These are phyloP conservation scores for Pelecanoides urinatrix DNA, from an alignment of 2,113 vertebrate species.

Conservation along the genomic window DNA sequence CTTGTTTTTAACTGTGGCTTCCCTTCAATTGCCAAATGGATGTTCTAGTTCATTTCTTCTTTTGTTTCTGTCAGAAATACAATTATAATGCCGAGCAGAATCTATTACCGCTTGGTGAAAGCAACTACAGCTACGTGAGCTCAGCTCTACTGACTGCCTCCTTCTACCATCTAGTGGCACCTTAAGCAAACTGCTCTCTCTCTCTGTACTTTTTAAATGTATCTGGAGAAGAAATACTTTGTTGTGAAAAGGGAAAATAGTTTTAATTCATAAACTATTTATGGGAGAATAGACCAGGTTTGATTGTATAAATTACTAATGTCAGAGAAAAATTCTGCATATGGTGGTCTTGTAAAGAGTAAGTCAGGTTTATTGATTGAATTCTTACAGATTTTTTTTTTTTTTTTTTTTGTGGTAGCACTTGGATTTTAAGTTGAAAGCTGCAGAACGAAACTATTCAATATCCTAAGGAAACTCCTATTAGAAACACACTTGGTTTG, in stretches of 20 bases:
- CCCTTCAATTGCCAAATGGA: background rate
- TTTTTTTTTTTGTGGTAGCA: background rate
- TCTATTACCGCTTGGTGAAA: background rate
- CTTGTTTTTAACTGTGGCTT: background rate
- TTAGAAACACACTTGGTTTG: background rate
- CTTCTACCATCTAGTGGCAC: slow-evolving; percentile 67
- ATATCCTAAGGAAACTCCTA: background rate
- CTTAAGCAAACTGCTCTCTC: background rate
- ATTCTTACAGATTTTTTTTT: background rate
- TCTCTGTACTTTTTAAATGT: background rate
- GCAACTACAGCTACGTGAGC: background rate
- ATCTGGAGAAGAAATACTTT: background rate
- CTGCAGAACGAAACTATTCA: background rate
- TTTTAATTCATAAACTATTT: background rate
- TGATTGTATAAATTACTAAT: background rate
- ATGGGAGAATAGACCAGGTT: background rate
- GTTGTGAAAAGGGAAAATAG: background rate
- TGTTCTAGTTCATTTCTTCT: slow-evolving; percentile 38
- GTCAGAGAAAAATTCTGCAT: background rate
- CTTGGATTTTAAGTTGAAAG: slow-evolving; percentile 2
- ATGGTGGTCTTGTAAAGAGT: background rate
- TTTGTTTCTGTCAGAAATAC: slow-evolving; percentile 3
- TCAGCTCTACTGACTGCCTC: slow-evolving; percentile 12
- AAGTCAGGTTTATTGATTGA: background rate
- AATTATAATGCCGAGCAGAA: background rate